Percentiles rank a stretch among this genome's conserved stretches.
phyloP scores from a whole-genome alignment of 2,113 vertebrate genomes.

The Sander vitreus region DNA sequence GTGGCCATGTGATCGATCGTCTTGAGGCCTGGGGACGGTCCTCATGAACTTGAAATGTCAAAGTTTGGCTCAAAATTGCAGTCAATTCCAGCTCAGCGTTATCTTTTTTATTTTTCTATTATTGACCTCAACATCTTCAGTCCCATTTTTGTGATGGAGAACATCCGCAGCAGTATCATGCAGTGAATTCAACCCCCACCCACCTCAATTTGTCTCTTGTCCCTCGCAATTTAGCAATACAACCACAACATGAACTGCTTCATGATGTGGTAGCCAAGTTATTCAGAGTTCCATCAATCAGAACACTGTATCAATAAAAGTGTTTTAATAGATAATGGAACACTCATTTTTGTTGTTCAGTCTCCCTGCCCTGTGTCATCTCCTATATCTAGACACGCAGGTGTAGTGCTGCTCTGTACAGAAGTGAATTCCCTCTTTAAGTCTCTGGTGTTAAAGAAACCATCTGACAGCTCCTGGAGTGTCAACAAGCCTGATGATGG shows the following conservation, averaged over 20 bases:
- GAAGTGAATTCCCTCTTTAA: neutral
- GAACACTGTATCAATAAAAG: neutral
- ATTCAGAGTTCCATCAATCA: constrained; percentile 13
- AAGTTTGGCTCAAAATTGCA: constrained; percentile 22
- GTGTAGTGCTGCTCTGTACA: neutral
- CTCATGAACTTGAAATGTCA: constrained; percentile 11
- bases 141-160: constrained; percentile 3
- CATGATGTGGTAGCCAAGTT: constrained; percentile 12
- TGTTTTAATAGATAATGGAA: neutral
- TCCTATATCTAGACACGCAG: neutral
- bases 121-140: neutral
- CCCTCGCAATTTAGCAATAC: constrained; percentile 17
- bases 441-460: neutral
- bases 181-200: constrained; percentile 16
- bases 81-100: neutral
- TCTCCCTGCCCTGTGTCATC: neutral
- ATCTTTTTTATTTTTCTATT: constrained; percentile 1
- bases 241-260: constrained; percentile 15
- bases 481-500: neutral
- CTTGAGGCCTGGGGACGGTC: neutral
- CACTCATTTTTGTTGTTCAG: neutral
- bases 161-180: constrained; percentile 14
- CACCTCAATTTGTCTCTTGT: constrained; percentile 43
- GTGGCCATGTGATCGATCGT: constrained; percentile 19
- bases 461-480: neutral